Percentiles rank a stretch among this genome's conserved stretches.
These are phyloP conservation scores for Artemia franciscana DNA, from an alignment of 1,140 invertebrate genomes.

Conservation along the genomic window DNA sequence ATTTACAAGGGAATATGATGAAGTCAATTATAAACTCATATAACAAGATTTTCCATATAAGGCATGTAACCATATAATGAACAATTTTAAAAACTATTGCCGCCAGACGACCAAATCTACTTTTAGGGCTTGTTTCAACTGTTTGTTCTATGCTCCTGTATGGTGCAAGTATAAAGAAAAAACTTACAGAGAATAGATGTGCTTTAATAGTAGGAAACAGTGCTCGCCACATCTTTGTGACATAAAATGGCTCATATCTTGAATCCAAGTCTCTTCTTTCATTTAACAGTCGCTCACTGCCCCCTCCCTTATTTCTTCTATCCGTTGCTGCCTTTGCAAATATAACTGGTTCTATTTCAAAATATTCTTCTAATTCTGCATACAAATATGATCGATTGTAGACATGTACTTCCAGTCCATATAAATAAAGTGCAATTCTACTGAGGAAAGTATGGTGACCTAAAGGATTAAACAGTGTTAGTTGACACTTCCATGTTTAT, in stretches of 20 bases:
- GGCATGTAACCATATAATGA: too few species aligned
- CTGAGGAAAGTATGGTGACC: constrained; percentile 90
- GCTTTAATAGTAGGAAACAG: constrained; percentile 90
- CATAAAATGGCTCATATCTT: neutral
- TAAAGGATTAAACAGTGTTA: too few species aligned
- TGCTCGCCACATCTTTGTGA: constrained; percentile 55
- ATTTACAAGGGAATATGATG: too few species aligned
- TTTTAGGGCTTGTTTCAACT: too few species aligned
- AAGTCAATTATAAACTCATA: too few species aligned
- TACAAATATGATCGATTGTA: constrained; percentile 84
- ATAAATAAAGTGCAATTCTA: constrained; percentile 71
- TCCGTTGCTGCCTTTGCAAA: constrained; percentile 24
- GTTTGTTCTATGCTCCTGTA: too few species aligned
- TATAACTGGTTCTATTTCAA: constrained; percentile 55
- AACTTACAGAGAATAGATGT: constrained; percentile 59
- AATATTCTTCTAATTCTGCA: constrained; percentile 60
- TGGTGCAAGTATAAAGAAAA: too few species aligned
- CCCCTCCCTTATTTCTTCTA: constrained; percentile 9
- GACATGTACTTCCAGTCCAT: constrained; percentile 85
- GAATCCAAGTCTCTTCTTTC: constrained; percentile 6
- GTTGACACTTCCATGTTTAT: too few species aligned
- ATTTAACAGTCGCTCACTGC: constrained; percentile 9
- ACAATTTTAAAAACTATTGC: too few species aligned
- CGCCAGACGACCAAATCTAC: too few species aligned
- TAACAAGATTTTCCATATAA: too few species aligned